These are phyloP conservation scores for Drosophila nr. medialis DNA, from an alignment of 2,888 invertebrate genomes.

Conservation along the genomic window DNA sequence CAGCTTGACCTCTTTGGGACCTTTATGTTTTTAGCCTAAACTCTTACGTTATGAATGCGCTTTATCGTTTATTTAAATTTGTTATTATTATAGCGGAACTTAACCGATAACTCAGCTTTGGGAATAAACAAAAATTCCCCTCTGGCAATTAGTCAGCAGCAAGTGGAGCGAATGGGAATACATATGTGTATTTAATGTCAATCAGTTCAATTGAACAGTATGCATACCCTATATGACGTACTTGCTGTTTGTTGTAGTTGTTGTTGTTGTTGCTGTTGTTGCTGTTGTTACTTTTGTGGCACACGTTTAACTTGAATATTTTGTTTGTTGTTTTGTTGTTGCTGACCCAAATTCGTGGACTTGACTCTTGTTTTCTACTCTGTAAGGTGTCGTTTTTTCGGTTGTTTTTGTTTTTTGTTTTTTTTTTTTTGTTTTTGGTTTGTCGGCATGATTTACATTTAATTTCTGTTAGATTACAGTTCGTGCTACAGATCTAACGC, in stretches of 20 bases:
- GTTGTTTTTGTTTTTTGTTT: constrained; percentile 18
- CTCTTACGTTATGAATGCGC: background rate
- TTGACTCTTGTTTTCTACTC: constrained; percentile 71
- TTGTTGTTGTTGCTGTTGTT: constrained; percentile 25
- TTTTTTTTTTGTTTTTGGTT: constrained; percentile 9
- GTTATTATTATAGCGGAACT: background rate
- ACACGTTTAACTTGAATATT: constrained; percentile 61
- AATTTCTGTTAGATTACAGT: constrained; percentile 44
- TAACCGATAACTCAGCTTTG: background rate
- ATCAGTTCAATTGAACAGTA: constrained; percentile 65
- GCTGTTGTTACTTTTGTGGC: constrained; percentile 38
- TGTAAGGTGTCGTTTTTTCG: constrained; percentile 40
- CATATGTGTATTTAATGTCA: constrained; percentile 36
- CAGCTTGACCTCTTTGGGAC: background rate
- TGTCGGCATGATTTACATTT: constrained; percentile 58
- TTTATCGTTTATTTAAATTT: background rate
- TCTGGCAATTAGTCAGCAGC: constrained; percentile 54
- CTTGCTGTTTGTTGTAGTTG: constrained; percentile 18
- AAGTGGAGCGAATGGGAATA: constrained; percentile 20
- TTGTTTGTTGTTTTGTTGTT: constrained; percentile 30
- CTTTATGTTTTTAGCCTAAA: background rate
- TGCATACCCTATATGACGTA: constrained; percentile 54
- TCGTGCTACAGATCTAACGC: constrained; percentile 39
- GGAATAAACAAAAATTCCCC: constrained; percentile 14
- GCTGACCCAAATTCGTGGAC: constrained; percentile 70